Base-by-base conservation (phyloP, 2,113 vertebrate genomes). In the Atrichornis clamosus region DNA sequence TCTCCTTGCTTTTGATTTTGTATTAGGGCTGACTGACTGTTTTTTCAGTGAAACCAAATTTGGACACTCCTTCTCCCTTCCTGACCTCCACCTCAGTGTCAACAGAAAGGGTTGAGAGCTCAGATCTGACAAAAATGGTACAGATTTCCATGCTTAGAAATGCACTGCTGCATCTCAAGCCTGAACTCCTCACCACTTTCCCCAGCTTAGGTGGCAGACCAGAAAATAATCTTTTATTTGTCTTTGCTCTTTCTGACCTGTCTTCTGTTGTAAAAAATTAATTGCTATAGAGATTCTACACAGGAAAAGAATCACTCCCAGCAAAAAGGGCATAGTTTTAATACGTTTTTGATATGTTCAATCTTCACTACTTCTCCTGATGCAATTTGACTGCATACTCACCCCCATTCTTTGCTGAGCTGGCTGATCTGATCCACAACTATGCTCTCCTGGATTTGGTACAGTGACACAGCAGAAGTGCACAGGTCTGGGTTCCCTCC, bases 351-450 rank as follows among this genome's bases (percentile, higher is more conserved):
- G 12, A 26, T 19, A 32, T 10, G 21, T 20, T 81, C 24, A n/a
- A 1, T 58, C 15, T 64, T 70, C 15, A 10, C 30, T 42, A 62
- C 33, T 28, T 91, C 69, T 84, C 79, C 23, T 19, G 46, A 59
- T 47, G 11, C 35, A 37, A 0, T 44, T 1, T 84, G 68, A 77
- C 24, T 3, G 1, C 74, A 78, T 7, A 96, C 98, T 96, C 96
- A 99, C 99, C 99, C 99, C 99, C 99, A 99, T 49, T 99, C 99
- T 94, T 98, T 99, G 98, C 99, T 99, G 88, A 99, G 98, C 94
- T 99, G 99, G 97, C 99, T 99, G 95, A 99, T 99, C 98, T 99
- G 99, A 98, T 99, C 99, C 55, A 99, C 99, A 5, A 99, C 98
- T 76, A 99, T 98, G 33, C 99, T 99, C 95, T 99, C 99, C 90